phyloP scores from a whole-genome alignment of 2,888 invertebrate genomes.

The Metallyticus violacea region DNA sequence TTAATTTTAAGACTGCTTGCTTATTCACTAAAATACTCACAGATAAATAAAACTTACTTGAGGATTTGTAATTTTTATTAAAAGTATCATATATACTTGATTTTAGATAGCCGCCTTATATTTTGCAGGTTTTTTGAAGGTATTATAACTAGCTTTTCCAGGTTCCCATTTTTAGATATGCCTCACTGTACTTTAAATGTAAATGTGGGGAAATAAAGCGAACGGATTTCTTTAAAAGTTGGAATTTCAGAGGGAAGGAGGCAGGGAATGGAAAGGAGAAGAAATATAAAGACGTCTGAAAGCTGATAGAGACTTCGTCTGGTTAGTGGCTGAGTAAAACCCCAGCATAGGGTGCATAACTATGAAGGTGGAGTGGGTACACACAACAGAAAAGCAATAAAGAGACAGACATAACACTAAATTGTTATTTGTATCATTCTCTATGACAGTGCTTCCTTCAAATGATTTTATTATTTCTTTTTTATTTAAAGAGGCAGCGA shows the following conservation, averaged over 20 bases:
- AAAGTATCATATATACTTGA: no score
- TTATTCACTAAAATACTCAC: no score
- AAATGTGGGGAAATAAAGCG: neutral
- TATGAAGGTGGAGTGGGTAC: neutral
- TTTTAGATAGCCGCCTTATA: no score
- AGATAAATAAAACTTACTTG: no score
- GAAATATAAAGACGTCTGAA: neutral
- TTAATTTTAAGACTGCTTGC: no score
- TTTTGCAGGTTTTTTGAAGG: no score
- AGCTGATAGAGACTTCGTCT: neutral
- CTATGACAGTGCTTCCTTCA: neutral
- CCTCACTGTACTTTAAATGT: neutral
- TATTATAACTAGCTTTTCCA: no score
- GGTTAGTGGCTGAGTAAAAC: neutral
- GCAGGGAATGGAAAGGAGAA: neutral
- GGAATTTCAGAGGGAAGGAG: neutral
- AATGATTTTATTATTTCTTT: neutral
- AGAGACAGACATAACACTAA: neutral
- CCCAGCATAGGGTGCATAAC: neutral
- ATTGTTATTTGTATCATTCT: neutral
- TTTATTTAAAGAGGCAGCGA: neutral
- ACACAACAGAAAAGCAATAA: neutral
- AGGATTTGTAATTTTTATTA: no score
- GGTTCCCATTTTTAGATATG: neutral
- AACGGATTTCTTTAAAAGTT: neutral